phyloP scores from a whole-genome alignment of 1,140 invertebrate species.

The Cydia splendana region DNA sequence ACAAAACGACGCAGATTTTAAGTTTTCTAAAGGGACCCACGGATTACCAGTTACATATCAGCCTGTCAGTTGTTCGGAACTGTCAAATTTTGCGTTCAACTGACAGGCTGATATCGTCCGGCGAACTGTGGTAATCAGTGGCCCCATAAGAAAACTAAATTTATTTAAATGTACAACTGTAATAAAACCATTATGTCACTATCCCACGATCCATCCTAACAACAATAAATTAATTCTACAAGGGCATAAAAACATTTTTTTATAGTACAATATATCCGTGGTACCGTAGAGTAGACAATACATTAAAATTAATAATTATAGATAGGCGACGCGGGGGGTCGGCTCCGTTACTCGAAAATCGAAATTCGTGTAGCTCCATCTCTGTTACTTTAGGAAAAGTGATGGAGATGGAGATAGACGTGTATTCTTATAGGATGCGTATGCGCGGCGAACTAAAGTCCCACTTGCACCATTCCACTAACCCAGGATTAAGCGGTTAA shows the following conservation, averaged over 20 bases:
- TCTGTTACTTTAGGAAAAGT: neutral
- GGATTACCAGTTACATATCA: too few species aligned
- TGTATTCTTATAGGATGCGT: neutral
- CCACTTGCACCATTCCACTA: too few species aligned
- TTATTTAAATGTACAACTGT: neutral
- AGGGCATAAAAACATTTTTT: constrained; percentile 26
- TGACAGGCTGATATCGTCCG: too few species aligned
- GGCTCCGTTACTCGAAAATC: constrained; percentile 21
- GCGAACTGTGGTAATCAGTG: too few species aligned
- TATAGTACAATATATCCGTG: constrained; percentile 23
- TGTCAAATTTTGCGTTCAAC: too few species aligned
- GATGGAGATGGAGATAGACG: neutral
- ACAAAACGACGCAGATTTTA: neutral
- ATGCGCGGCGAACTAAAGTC: too few species aligned
- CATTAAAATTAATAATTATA: constrained; percentile 44
- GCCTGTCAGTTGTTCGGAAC: too few species aligned
- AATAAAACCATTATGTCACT: neutral
- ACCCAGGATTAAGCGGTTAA: too few species aligned
- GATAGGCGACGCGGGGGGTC: constrained; percentile 34
- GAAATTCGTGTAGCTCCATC: neutral
- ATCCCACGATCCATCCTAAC: constrained; percentile 5
- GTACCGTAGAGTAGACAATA: constrained; percentile 6
- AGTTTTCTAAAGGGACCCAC: neutral
- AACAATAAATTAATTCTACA: constrained; percentile 28
- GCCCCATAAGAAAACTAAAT: neutral